Conservation (phyloP, 2,888 invertebrate species). For the Heliconius aoede region DNA sequence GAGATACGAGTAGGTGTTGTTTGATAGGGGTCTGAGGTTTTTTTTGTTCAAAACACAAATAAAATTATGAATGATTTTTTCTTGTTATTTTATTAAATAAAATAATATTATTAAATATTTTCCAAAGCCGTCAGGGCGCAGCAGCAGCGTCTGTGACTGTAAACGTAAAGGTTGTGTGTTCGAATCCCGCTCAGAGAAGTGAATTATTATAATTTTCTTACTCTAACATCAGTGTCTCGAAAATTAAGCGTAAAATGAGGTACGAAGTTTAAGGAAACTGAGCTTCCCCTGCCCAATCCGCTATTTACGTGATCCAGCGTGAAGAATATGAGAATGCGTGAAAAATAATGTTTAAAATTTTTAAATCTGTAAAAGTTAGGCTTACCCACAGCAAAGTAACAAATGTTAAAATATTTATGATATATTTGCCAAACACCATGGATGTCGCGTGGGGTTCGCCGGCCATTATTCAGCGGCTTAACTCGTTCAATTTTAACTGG, state of each 20-base stretch:
- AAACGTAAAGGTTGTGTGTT: too few relatives aligned
- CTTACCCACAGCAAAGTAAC: slow-evolving; percentile 41
- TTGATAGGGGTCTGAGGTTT: too few relatives aligned
- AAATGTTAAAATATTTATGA: slow-evolving; percentile 66
- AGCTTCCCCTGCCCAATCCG: neutral
- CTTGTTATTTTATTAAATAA: too few relatives aligned
- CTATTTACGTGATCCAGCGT: neutral
- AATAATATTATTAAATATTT: too few relatives aligned
- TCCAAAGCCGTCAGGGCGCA: too few relatives aligned
- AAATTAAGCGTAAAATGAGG: neutral
- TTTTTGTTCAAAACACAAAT: neutral
- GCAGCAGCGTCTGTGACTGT: too few relatives aligned
- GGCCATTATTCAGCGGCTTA: slow-evolving; percentile 75
- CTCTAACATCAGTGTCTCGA: too few relatives aligned
- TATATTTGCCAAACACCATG: slow-evolving; percentile 68
- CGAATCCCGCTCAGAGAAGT: too few relatives aligned
- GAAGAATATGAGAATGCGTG: too few relatives aligned
- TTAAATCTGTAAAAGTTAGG: slow-evolving; percentile 6
- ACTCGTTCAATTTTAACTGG: slow-evolving; percentile 78
- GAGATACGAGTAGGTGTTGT: slow-evolving; percentile 26
- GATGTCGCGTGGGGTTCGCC: slow-evolving; percentile 62
- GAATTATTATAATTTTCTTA: too few relatives aligned
- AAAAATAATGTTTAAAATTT: neutral
- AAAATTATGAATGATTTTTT: neutral
- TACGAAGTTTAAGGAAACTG: neutral